Evolutionary conservation across 2,113 vertebrate species (phyloP).

Genomic region (Butastur rufipennis): DNA sequence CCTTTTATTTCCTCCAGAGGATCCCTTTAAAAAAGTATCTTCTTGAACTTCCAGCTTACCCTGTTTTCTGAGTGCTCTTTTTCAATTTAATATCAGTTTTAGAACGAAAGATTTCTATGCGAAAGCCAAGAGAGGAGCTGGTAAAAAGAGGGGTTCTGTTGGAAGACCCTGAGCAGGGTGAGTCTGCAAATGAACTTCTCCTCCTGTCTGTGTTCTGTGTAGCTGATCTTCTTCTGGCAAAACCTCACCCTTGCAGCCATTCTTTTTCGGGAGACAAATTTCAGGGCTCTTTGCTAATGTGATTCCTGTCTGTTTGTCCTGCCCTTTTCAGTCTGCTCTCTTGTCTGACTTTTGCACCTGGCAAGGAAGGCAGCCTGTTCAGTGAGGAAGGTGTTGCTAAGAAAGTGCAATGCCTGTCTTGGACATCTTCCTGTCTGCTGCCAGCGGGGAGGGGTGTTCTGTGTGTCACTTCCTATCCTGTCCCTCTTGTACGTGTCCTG

Average conservation of each 20-base stretch:
- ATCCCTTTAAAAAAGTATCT: not conserved
- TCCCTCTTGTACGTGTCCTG: not conserved
- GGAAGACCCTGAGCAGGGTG: constrained; percentile 91
- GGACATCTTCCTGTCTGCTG: not conserved
- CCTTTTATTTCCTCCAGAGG: not conserved
- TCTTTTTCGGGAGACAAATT: not conserved
- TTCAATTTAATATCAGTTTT: constrained; percentile 84
- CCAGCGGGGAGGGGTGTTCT: not conserved
- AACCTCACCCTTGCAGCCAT: not conserved
- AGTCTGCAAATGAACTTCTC: constrained; percentile 57
- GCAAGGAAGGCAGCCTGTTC: not conserved
- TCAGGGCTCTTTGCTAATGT: not conserved
- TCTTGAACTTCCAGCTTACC: not conserved
- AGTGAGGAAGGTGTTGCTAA: not conserved
- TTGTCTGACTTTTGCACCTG: not conserved
- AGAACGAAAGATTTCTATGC: constrained; percentile 97
- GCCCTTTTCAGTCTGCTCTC: not conserved
- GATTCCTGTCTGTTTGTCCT: not conserved
- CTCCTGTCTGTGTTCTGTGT: constrained; percentile 27
- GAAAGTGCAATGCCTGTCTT: not conserved
- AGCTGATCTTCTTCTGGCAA: not conserved
- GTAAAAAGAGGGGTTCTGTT: constrained; percentile 94
- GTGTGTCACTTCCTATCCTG: not conserved
- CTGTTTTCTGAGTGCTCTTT: constrained; percentile 68
- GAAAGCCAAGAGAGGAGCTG: constrained; percentile 94